A percentile compares a stretch with the other conserved stretches of the same genome.
These are phyloP conservation scores for Agelaius phoeniceus DNA, from an alignment of 2,113 vertebrate genomes.

Conservation along the genomic window DNA sequence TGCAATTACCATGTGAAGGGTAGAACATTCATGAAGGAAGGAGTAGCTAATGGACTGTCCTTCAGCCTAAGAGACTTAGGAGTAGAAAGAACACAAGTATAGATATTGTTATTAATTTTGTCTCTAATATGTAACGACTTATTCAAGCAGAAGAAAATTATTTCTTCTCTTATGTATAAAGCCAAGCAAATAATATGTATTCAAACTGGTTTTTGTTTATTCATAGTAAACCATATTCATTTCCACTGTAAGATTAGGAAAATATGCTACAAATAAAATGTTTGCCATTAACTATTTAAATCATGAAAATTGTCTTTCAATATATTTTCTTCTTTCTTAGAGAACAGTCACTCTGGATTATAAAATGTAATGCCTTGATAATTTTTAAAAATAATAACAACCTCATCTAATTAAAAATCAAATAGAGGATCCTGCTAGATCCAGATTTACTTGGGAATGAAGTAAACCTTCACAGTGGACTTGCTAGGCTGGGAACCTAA, in stretches of 20 bases:
- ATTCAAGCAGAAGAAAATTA: not conserved
- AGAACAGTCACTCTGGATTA: not conserved
- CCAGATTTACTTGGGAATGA: not conserved
- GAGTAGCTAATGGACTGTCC: not conserved
- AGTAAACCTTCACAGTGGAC: not conserved
- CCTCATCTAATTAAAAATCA: not conserved
- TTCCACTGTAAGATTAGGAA: not conserved
- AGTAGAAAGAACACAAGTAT: not conserved
- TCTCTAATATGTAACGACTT: not conserved
- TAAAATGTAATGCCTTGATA: not conserved
- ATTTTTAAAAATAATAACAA: not conserved
- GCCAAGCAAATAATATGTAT: not conserved
- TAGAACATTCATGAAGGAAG: not conserved
- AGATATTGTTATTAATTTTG: not conserved
- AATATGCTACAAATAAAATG: not conserved
- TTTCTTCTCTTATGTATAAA: not conserved
- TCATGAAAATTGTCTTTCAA: not conserved
- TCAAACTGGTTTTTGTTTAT: not conserved
- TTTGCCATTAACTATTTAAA: not conserved
- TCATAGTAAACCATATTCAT: not conserved
- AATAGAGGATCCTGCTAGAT: rapidly evolving
- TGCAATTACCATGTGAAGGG: not conserved
- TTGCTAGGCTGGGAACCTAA: not conserved
- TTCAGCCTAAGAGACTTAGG: not conserved
- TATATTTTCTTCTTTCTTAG: not conserved